Evolutionary conservation across 2,888 invertebrate genomes (phyloP).

Genomic region (Dolomedes plantarius): DNA sequence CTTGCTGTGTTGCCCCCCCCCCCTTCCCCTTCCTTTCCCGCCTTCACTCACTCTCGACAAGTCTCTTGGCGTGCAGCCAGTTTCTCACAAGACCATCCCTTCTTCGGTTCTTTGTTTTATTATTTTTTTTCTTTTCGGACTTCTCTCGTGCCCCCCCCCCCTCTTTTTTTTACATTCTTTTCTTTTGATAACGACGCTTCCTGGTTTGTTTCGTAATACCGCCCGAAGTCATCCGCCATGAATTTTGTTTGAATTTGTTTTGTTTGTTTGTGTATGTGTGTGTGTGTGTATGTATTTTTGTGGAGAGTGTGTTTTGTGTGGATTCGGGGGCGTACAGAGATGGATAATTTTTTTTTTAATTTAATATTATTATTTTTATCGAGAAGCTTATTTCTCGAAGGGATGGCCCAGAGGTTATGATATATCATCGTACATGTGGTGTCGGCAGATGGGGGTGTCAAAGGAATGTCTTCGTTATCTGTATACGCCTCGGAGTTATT

Average conservation of each 20-base stretch:
- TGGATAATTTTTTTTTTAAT: too few relatives aligned
- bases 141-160: background rate
- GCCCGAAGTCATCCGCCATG: background rate
- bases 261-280: background rate
- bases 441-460: too few relatives aligned
- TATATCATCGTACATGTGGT: too few relatives aligned
- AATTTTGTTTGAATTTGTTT: background rate
- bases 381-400: too few relatives aligned
- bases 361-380: too few relatives aligned
- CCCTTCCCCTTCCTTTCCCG: background rate
- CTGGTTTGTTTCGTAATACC: constrained; percentile 16
- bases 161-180: background rate
- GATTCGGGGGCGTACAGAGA: too few relatives aligned
- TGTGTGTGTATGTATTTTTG: background rate
- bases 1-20: too few relatives aligned
- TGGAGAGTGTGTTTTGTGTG: too few relatives aligned
- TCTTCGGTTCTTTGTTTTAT: background rate
- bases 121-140: background rate
- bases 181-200: constrained; percentile 6
- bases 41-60: constrained; percentile 6
- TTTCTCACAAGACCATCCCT: constrained; percentile 16
- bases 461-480: too few relatives aligned
- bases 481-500: too few relatives aligned
- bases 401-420: too few relatives aligned
- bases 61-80: constrained; percentile 10